Conservation (phyloP, 2,113 vertebrate species). For the Poicephalus gulielmi region DNA sequence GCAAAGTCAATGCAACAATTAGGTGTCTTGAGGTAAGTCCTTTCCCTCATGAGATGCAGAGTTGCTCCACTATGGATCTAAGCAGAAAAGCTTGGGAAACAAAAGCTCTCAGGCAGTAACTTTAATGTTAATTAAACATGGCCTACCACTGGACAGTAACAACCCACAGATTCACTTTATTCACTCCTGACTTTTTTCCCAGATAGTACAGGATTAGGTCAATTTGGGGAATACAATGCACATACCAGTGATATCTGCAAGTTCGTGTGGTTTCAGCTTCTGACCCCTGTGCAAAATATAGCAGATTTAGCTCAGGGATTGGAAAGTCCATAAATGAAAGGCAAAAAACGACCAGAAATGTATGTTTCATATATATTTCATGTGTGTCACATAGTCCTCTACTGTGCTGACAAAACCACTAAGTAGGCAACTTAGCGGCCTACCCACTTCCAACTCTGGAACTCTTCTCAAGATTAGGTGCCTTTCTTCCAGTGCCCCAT, state of each 20-base stretch:
- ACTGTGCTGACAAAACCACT: neutral
- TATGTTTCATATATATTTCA: neutral
- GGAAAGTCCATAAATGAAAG: neutral
- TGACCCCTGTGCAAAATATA: neutral
- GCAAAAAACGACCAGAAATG: neutral
- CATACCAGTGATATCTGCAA: neutral
- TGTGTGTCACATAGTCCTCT: neutral
- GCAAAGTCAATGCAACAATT: neutral
- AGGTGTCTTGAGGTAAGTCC: neutral
- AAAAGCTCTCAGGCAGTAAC: neutral
- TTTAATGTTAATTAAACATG: neutral
- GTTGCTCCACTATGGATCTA: neutral
- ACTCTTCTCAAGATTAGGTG: neutral
- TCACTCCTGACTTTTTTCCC: neutral
- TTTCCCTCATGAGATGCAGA: neutral
- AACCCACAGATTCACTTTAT: neutral
- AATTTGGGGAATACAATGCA: neutral
- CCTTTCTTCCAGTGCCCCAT: rapidly evolving
- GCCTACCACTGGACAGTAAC: too few species aligned
- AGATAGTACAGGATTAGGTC: neutral
- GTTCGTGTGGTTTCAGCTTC: neutral
- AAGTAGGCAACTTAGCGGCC: too few species aligned
- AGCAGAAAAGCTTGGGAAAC: neutral
- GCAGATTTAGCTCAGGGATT: neutral
- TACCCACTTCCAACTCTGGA: neutral